Evolutionary conservation across 2,888 invertebrate genomes (phyloP).

Genomic region (Ctena decussata): DNA sequence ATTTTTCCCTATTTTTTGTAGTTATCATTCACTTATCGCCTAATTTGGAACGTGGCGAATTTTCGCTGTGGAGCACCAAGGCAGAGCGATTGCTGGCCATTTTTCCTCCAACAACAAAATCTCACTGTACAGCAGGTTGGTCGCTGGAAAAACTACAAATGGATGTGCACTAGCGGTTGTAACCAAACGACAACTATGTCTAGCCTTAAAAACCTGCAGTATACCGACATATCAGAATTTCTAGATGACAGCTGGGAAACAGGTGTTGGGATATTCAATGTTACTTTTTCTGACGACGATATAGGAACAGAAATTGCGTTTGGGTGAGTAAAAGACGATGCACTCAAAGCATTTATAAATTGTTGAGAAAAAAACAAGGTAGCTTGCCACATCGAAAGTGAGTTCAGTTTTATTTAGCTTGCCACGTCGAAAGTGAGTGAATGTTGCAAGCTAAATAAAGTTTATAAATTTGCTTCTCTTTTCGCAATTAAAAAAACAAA

Average conservation of each 20-base stretch:
- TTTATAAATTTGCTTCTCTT: too few relatives aligned
- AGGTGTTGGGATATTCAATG: slow-evolving; percentile 26
- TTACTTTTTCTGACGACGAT: slow-evolving; percentile 5
- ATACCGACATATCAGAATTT: slow-evolving; percentile 33
- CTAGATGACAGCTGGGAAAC: slow-evolving; percentile 35
- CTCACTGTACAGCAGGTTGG: background rate
- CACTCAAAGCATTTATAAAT: too few relatives aligned
- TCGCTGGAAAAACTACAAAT: background rate
- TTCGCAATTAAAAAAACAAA: too few relatives aligned
- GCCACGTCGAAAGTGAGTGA: too few relatives aligned
- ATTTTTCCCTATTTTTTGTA: background rate
- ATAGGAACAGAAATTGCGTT: background rate
- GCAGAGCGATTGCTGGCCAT: background rate
- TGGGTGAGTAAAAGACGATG: background rate
- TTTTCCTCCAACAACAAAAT: background rate
- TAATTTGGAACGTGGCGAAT: background rate
- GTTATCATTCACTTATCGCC: slow-evolving; percentile 15
- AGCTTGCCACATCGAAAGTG: too few relatives aligned
- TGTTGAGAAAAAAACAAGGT: too few relatives aligned
- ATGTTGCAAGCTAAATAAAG: too few relatives aligned
- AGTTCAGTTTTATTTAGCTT: too few relatives aligned
- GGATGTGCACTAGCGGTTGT: slow-evolving; percentile 9
- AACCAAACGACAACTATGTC: background rate
- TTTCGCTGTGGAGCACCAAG: background rate
- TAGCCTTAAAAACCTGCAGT: background rate